Evolutionary conservation across 1,140 invertebrate genomes (phyloP).

Genomic region (Littorina saxatilis): DNA sequence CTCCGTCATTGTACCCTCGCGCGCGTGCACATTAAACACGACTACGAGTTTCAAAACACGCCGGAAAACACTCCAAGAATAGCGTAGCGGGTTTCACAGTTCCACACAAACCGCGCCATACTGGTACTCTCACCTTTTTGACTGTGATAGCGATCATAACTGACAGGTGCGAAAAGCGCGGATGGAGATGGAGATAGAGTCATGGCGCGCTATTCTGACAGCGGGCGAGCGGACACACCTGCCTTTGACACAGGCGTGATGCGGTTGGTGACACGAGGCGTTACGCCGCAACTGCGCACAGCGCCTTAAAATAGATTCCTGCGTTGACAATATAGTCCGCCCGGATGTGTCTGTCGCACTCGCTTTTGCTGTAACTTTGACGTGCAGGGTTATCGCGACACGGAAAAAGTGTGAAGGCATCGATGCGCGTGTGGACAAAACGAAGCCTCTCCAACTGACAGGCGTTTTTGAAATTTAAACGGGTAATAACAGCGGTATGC

Average conservation of each 20-base stretch:
- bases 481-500: constrained; percentile 6
- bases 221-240: constrained; percentile 11
- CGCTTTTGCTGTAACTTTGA: background rate
- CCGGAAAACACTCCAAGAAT: background rate
- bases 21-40: constrained; percentile 20
- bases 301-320: background rate
- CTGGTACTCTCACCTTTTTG: background rate
- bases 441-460: constrained; percentile 6
- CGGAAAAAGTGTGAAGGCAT: background rate
- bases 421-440: background rate
- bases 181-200: background rate
- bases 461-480: constrained; percentile 17
- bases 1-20: background rate
- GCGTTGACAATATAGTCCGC: background rate
- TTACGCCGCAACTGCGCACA: background rate
- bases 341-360: background rate
- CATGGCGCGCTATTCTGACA: background rate
- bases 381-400: background rate
- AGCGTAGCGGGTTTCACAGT: background rate
- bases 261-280: constrained; percentile 24
- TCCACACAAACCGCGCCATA: background rate
- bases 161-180: background rate
- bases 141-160: background rate
- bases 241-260: constrained; percentile 24
- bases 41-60: background rate